These are phyloP conservation scores for Labeo catla DNA, from an alignment of 2,113 vertebrate species.

Conservation along the genomic window DNA sequence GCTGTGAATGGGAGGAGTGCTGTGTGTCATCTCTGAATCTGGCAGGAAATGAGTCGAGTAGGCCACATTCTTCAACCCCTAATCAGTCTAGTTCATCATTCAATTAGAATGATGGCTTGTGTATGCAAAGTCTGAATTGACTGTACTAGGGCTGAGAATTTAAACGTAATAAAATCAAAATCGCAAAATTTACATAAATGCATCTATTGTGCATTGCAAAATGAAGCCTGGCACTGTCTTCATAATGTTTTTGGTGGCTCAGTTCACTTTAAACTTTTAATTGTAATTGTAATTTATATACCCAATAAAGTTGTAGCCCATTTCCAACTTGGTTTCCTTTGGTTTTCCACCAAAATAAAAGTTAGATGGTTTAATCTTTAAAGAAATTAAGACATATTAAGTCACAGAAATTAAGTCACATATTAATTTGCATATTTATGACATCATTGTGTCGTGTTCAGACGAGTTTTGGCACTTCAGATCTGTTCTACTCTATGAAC, in stretches of 20 bases:
- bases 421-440: too few relatives aligned
- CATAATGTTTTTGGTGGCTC: not conserved
- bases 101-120: not conserved
- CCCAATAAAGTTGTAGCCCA: not conserved
- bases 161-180: not conserved
- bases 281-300: too few relatives aligned
- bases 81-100: conserved; percentile 21
- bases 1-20: conserved; percentile 31
- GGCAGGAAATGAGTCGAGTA: conserved; percentile 37
- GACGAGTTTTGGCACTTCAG: too few relatives aligned
- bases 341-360: too few relatives aligned
- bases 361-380: too few relatives aligned
- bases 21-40: conserved; percentile 32
- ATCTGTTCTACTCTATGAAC: too few relatives aligned
- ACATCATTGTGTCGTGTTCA: too few relatives aligned
- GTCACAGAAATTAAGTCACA: too few relatives aligned
- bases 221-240: not conserved
- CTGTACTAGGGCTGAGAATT: not conserved
- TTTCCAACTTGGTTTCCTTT: not conserved
- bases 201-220: not conserved
- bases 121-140: not conserved
- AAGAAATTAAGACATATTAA: too few relatives aligned
- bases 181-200: not conserved
- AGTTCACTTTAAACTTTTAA: too few relatives aligned
- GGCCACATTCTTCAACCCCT: not conserved